phyloP scores from a whole-genome alignment of 2,888 invertebrate species.

The Drosophila merina region DNA sequence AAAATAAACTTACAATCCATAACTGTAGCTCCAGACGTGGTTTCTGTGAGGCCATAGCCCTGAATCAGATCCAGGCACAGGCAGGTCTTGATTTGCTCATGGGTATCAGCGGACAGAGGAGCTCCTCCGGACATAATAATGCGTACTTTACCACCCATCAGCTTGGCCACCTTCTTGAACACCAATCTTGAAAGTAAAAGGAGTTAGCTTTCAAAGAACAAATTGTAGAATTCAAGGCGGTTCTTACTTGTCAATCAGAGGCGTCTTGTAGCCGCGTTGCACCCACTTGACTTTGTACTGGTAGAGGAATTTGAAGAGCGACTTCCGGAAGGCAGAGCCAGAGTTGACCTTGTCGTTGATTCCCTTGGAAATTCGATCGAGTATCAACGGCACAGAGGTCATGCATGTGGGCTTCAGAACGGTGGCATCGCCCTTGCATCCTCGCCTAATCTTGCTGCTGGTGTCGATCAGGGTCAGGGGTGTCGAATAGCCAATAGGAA shows the following conservation, averaged over 20 bases:
- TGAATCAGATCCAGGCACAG: slow-evolving; percentile 95
- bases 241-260: slow-evolving; percentile 88
- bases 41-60: slow-evolving; percentile 99
- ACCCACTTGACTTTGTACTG: slow-evolving; percentile 95
- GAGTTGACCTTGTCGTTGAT: slow-evolving; percentile 96
- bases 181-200: slow-evolving; percentile 69
- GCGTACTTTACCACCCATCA: slow-evolving; percentile 95
- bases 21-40: slow-evolving; percentile 95
- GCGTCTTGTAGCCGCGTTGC: slow-evolving; percentile 92
- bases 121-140: slow-evolving; percentile 97
- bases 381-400: slow-evolving; percentile 98
- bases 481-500: slow-evolving; percentile 97
- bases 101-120: slow-evolving; percentile 97
- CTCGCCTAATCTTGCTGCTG: slow-evolving; percentile 97
- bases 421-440: slow-evolving; percentile 96
- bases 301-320: slow-evolving; percentile 97
- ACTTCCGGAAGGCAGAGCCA: slow-evolving; percentile 90
- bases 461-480: slow-evolving; percentile 96
- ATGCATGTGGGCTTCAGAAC: slow-evolving; percentile 96
- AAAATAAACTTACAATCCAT: slow-evolving; percentile 88
- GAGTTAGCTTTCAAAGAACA: neutral
- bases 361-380: slow-evolving; percentile 98
- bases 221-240: neutral
- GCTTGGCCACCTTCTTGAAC: slow-evolving; percentile 84
- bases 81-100: slow-evolving; percentile 95